Evolutionary conservation across 2,888 invertebrate species (phyloP).

Genomic region (Crepidodera aurea): DNA sequence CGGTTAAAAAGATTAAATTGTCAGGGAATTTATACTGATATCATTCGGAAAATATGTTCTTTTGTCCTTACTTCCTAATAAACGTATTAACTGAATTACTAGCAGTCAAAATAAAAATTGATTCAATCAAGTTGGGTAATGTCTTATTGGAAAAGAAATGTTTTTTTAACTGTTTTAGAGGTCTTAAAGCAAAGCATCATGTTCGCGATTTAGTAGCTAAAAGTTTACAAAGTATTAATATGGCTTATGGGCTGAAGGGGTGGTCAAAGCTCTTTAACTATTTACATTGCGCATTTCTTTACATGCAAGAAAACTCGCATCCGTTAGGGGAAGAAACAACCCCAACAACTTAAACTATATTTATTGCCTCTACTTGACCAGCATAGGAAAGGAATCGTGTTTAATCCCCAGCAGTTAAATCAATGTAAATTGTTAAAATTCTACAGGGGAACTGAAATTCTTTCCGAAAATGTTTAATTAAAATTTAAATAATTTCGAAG

Average conservation of each 20-base stretch:
- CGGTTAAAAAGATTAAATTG: too few species aligned
- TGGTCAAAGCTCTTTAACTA: constrained; percentile 23
- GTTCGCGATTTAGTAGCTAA: too few species aligned
- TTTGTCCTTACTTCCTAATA: too few species aligned
- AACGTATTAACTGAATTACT: too few species aligned
- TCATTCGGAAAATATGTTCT: too few species aligned
- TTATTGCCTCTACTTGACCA: constrained; percentile 53
- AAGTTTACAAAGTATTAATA: not conserved
- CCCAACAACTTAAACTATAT: constrained; percentile 42
- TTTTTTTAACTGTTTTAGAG: too few species aligned
- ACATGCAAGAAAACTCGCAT: constrained; percentile 41
- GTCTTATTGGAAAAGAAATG: too few species aligned
- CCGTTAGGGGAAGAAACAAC: constrained; percentile 32
- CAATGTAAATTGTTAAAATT: constrained; percentile 46
- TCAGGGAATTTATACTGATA: too few species aligned
- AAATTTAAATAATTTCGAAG: not conserved
- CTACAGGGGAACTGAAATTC: constrained; percentile 28
- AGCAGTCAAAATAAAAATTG: too few species aligned
- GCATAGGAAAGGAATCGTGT: constrained; percentile 50
- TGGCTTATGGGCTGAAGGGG: not conserved
- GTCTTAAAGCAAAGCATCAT: too few species aligned
- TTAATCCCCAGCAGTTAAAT: constrained; percentile 45
- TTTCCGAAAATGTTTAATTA: not conserved
- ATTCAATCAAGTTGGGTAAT: too few species aligned
- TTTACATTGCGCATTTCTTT: constrained; percentile 40